Conservation (phyloP, 2,888 invertebrate genomes). For the Acanthoscelides obtectus region DNA sequence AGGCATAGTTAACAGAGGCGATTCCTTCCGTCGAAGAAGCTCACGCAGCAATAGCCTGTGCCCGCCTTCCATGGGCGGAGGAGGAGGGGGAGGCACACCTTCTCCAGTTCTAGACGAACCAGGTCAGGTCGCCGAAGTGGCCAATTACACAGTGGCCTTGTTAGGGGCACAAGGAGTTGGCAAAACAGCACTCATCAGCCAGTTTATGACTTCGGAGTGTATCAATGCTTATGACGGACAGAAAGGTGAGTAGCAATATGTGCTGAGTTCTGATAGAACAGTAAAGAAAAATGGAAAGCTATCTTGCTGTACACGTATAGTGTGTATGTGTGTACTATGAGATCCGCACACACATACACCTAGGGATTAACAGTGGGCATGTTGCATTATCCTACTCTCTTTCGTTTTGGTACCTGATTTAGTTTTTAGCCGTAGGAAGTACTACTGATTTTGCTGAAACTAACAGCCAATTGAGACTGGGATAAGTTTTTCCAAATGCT, state of each 20-base stretch:
- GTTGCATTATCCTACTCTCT: too few species aligned
- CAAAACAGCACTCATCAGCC: slow-evolving; percentile 79
- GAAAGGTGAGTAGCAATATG: slow-evolving; percentile 58
- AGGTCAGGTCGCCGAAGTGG: slow-evolving; percentile 46
- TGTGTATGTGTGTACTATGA: too few species aligned
- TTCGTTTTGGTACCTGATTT: too few species aligned
- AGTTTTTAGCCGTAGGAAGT: too few species aligned
- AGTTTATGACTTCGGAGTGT: slow-evolving; percentile 91
- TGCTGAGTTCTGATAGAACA: neutral
- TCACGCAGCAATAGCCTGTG: slow-evolving; percentile 80
- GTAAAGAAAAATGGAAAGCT: too few species aligned
- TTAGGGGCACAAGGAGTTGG: slow-evolving; percentile 77
- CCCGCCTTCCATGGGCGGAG: slow-evolving; percentile 46
- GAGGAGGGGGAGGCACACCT: slow-evolving; percentile 24
- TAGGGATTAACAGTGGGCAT: too few species aligned
- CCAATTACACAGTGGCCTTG: slow-evolving; percentile 66
- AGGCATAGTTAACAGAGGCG: slow-evolving; percentile 92
- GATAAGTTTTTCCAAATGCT: too few species aligned
- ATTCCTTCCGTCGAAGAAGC: slow-evolving; percentile 82
- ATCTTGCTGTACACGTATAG: too few species aligned
- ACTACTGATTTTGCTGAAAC: too few species aligned
- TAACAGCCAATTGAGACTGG: too few species aligned
- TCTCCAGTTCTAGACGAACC: slow-evolving; percentile 51
- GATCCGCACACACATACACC: too few species aligned
- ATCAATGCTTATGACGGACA: slow-evolving; percentile 90